Evolutionary conservation across 2,113 vertebrate genomes (phyloP).

Genomic region (Neolamprologus modestus): DNA sequence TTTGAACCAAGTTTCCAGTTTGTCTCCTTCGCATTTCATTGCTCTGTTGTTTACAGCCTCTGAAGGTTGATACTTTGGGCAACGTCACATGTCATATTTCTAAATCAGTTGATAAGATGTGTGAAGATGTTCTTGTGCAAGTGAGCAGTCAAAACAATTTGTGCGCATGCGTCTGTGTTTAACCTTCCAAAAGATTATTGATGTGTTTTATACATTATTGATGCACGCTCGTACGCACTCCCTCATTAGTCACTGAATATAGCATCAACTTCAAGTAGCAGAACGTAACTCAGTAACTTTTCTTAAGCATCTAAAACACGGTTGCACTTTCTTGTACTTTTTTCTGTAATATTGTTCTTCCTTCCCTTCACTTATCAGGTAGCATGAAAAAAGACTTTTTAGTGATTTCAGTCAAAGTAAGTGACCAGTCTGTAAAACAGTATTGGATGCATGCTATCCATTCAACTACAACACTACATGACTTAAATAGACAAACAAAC

Average conservation of each 20-base stretch:
- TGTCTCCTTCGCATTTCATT: not conserved
- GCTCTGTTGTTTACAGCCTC: not conserved
- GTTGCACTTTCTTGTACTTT: not conserved
- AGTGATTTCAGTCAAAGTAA: not conserved
- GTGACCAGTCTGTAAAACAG: not conserved
- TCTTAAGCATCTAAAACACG: not conserved
- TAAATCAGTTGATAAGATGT: not conserved
- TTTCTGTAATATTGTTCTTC: not conserved
- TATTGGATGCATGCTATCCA: not conserved
- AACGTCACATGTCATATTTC: not conserved
- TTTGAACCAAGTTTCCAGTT: not conserved
- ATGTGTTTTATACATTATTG: not conserved
- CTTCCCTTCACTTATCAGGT: not conserved
- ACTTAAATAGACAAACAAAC: not conserved
- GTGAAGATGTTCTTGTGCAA: not conserved
- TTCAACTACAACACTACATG: not conserved
- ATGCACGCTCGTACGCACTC: not conserved
- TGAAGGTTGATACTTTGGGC: not conserved
- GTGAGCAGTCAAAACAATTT: not conserved
- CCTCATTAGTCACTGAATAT: not conserved
- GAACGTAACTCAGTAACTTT: not conserved
- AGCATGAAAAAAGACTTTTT: not conserved
- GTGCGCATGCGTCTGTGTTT: not conserved
- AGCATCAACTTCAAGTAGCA: not conserved
- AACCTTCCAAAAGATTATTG: not conserved